Base-by-base conservation (phyloP, 1,140 invertebrate genomes). In the Anastrepha obliqua region DNA sequence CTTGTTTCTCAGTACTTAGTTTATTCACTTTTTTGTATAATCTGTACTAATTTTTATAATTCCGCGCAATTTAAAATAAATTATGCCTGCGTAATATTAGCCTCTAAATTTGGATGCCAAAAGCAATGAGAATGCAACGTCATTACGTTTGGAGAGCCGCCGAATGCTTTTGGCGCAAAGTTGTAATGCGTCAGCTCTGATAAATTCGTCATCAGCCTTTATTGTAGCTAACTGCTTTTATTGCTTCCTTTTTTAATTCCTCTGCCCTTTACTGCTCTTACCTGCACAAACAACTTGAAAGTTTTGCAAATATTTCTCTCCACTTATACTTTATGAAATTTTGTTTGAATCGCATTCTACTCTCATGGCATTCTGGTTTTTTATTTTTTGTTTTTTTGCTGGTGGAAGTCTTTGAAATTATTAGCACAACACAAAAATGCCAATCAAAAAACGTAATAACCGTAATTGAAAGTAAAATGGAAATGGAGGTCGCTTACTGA, bases 251-350 rank as follows among this genome's bases (percentile, higher is more conserved):
- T 58, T 58, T 58, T 58, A 13, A 67, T 20, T 20, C 11, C 39
- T 13, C 8, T 67, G 29, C 39, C 39, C 39, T 67, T 42, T 5
- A 13, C 15, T 47, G 60, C 60, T n/a, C 42, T 74, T 47, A 74
- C 39, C 67, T 47, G 42, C 67, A 47, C 42, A 74, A 74, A 47
- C 42, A 74, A 44, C 67, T 74, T 74, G 4, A 74, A 74, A 74
- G 67, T 74, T 74, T 74, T 47, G 44, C 67, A 47, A 70, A 47
- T 3, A 70, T 67, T 67, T 70, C 13, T 44, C 42, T 17, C 67
- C 42, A 47, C 67, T 74, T 74, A n/a, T 74, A 15, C 15, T 74
- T 74, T 74, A 44, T 74, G 67, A 44, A 74, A 17, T 47, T 74
- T 74, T 47, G 39, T 47, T 74, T 74, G 13, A 17, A 13, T 74